Conservation (phyloP, 2,113 vertebrate genomes). For the Chunga burmeisteri region DNA sequence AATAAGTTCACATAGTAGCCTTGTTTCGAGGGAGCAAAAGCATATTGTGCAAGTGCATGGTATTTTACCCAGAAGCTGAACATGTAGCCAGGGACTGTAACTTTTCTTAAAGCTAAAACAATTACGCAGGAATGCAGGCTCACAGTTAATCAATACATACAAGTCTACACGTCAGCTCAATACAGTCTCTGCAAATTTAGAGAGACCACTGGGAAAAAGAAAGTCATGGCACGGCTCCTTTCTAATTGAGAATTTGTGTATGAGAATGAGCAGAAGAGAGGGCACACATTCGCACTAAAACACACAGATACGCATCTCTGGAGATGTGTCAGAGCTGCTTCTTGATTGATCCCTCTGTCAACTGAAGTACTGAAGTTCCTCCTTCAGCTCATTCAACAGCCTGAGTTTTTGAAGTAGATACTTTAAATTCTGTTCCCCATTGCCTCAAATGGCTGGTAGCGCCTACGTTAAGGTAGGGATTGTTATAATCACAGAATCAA, state of each 20-base stretch:
- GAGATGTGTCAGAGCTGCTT: not conserved
- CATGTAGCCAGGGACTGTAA: not conserved
- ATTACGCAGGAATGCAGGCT: not conserved
- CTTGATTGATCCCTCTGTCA: conserved; percentile 23
- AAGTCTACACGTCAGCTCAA: not conserved
- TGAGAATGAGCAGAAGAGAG: not conserved
- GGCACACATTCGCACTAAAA: not conserved
- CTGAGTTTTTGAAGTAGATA: not conserved
- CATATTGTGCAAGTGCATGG: not conserved
- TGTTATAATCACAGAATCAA: conserved; percentile 12
- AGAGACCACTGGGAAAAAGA: not conserved
- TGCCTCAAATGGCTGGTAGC: not conserved
- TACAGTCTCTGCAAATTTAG: not conserved
- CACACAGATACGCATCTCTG: not conserved
- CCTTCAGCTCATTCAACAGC: not conserved
- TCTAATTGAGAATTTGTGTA: not conserved
- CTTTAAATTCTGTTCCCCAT: not conserved
- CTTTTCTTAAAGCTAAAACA: not conserved
- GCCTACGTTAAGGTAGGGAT: not conserved
- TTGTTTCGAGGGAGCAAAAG: not conserved
- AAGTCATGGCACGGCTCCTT: not conserved
- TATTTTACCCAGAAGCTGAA: not conserved
- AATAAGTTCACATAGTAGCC: not conserved
- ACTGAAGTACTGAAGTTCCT: conserved; percentile 1
- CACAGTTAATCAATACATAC: not conserved